A percentile compares a stretch with the other conserved stretches of the same genome.
Evolutionary conservation across 2,888 invertebrate genomes (phyloP).

Genomic region (Cyclophora punctaria): DNA sequence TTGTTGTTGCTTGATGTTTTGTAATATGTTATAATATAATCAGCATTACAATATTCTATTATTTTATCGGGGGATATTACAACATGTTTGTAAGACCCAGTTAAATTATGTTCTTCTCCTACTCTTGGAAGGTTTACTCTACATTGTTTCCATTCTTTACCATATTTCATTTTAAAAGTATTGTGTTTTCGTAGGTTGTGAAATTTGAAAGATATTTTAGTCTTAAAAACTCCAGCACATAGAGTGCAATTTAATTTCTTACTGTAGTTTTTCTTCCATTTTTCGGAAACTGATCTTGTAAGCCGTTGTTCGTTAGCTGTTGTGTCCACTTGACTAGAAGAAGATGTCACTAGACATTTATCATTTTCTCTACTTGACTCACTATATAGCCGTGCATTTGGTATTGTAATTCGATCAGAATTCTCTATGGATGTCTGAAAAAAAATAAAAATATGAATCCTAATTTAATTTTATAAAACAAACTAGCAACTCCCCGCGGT

Average conservation of each 20-base stretch:
- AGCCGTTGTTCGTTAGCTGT: too few species aligned
- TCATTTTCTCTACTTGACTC: too few species aligned
- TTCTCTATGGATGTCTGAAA: too few species aligned
- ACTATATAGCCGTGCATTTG: too few species aligned
- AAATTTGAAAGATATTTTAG: constrained; percentile 2
- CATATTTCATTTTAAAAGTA: constrained; percentile 23
- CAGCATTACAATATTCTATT: constrained; percentile 23
- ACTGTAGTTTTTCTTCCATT: constrained; percentile 28
- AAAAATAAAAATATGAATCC: too few species aligned
- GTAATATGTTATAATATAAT: constrained; percentile 33
- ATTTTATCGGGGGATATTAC: constrained; percentile 37
- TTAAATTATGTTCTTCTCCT: constrained; percentile 35
- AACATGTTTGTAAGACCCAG: constrained; percentile 34
- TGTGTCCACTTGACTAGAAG: too few species aligned
- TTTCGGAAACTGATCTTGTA: too few species aligned
- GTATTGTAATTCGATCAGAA: too few species aligned
- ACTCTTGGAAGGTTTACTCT: constrained; percentile 37
- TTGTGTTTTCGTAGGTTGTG: constrained; percentile 14
- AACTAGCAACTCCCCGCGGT: too few species aligned
- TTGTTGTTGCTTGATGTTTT: not conserved
- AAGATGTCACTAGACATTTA: too few species aligned
- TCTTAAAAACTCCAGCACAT: constrained; percentile 24
- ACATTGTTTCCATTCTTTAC: constrained; percentile 30
- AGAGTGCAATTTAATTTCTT: constrained; percentile 33
- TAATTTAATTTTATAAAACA: too few species aligned